These are phyloP conservation scores for Eristalis arbustorum DNA, from an alignment of 2,888 invertebrate genomes.

Conservation along the genomic window DNA sequence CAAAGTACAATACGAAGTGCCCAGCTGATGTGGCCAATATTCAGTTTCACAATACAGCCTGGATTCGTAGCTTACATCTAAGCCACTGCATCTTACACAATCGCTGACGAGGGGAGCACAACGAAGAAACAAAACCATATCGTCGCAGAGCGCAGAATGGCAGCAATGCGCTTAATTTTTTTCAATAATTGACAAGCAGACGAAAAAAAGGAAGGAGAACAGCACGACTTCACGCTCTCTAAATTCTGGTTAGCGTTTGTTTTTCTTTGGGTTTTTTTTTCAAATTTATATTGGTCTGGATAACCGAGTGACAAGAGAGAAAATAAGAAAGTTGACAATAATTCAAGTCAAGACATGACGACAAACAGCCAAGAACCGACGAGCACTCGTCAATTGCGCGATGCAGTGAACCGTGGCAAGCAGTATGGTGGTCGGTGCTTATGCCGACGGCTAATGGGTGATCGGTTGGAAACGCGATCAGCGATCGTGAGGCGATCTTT, in stretches of 20 bases:
- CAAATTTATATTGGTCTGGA: not conserved
- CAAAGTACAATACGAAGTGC: too few relatives aligned
- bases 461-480: too few relatives aligned
- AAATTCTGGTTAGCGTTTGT: slow-evolving; percentile 37
- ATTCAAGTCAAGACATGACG: not conserved
- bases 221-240: slow-evolving; percentile 38
- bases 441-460: too few relatives aligned
- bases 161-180: not conserved
- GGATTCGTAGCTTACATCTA: not conserved
- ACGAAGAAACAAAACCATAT: slow-evolving; percentile 16
- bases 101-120: not conserved
- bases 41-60: too few relatives aligned
- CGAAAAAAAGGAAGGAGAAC: slow-evolving; percentile 9
- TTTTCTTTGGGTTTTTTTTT: not conserved
- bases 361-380: too few relatives aligned
- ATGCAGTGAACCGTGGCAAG: too few relatives aligned
- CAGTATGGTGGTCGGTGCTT: too few relatives aligned
- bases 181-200: slow-evolving; percentile 11
- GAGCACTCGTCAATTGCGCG: too few relatives aligned
- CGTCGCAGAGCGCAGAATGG: not conserved
- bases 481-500: too few relatives aligned
- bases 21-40: too few relatives aligned
- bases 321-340: slow-evolving; percentile 4
- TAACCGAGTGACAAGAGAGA: not conserved
- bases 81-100: slow-evolving; percentile 2